These are phyloP conservation scores for Itoplectis maculator DNA, from an alignment of 2,888 invertebrate species.

Conservation along the genomic window DNA sequence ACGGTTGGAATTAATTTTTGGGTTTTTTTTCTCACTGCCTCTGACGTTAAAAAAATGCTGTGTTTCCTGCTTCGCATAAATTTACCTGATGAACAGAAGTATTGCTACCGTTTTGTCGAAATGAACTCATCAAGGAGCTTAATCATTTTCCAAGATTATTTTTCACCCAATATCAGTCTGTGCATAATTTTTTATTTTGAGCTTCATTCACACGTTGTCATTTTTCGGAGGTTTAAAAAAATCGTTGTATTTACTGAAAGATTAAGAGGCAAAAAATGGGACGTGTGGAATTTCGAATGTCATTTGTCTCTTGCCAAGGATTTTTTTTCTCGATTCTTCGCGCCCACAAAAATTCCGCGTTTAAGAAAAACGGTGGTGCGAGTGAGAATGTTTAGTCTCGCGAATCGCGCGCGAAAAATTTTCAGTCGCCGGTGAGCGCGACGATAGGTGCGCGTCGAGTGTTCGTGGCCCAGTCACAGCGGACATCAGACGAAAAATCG, in stretches of 20 bases:
- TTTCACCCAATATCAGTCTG: no score
- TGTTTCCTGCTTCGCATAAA: constrained; percentile 47
- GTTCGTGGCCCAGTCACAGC: constrained; percentile 4
- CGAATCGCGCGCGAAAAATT: constrained; percentile 25
- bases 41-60: constrained; percentile 24
- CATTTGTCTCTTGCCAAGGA: background rate
- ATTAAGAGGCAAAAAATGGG: no score
- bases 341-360: constrained; percentile 3
- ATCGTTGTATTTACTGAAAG: no score
- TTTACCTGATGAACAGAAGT: background rate
- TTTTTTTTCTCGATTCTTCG: background rate
- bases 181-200: no score
- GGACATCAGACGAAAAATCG: constrained; percentile 64
- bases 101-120: constrained; percentile 6
- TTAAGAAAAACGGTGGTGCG: constrained; percentile 33
- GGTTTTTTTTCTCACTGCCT: background rate
- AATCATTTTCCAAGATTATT: constrained; percentile 8
- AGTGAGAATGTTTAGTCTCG: constrained; percentile 56
- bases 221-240: no score
- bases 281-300: background rate
- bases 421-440: constrained; percentile 7
- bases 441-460: background rate
- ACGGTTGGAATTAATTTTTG: background rate
- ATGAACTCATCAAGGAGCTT: constrained; percentile 22
- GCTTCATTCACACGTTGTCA: no score